These are phyloP conservation scores for Syrmaticus mikado DNA, from an alignment of 2,113 vertebrate species.

Conservation along the genomic window DNA sequence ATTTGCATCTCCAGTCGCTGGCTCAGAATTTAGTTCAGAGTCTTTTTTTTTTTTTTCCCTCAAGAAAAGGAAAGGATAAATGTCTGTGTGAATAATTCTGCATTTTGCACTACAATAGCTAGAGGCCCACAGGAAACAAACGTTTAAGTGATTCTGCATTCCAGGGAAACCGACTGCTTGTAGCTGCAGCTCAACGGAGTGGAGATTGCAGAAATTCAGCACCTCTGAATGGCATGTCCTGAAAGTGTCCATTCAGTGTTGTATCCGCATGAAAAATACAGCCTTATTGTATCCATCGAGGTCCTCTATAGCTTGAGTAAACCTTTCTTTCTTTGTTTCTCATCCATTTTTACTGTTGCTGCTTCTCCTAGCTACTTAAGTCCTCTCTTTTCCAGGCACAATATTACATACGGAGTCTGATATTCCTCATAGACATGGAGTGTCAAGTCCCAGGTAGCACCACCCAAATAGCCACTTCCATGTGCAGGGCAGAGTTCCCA, in stretches of 20 bases:
- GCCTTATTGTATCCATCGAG: rapidly evolving
- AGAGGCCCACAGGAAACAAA: constrained; percentile 34
- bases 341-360: background rate
- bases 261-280: background rate
- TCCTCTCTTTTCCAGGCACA: background rate
- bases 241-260: rapidly evolving
- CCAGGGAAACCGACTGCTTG: constrained; percentile 18
- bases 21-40: background rate
- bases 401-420: background rate
- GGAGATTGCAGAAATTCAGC: background rate
- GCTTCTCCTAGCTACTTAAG: background rate
- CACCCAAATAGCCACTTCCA: rapidly evolving
- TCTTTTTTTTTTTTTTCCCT: constrained; percentile 42
- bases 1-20: background rate
- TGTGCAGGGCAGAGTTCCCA: background rate
- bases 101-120: constrained; percentile 16
- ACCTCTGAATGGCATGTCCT: background rate
- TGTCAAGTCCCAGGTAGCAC: background rate
- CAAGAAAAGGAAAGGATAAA: background rate
- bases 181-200: background rate
- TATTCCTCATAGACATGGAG: background rate
- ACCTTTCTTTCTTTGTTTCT: background rate
- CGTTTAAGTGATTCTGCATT: background rate
- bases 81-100: constrained; percentile 21
- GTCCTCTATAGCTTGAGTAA: background rate